Evolutionary conservation across 2,888 invertebrate genomes (phyloP), one percentile per base, ranked within the genome.

Genomic region (Heliconius cydno): DNA sequence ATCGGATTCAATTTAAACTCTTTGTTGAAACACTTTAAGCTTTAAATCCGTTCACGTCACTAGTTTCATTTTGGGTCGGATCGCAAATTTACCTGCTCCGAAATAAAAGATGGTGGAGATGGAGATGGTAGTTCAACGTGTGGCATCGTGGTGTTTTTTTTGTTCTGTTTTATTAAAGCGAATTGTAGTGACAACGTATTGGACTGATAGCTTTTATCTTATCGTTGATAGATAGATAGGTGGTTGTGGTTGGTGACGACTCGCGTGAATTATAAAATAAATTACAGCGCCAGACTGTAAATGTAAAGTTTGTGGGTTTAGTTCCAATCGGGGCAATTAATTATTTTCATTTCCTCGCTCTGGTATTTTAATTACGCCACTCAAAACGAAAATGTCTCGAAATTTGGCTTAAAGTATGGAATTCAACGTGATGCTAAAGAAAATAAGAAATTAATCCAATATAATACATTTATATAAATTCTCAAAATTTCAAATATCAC

Each of bases 21-120:
- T 75, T 65, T 75, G 66, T 75, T 41, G 22, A 65, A 75, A 65
- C 46, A 65, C 30, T 75, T 75, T 66, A 75, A 75, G 75, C 66
- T 66, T 66, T 63, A 75, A 75, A 75, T 75, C 65, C 46, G 41
- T 63, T 28, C 41, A 75, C 46, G 65, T 75, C 75, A 75, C 41
- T 66, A 66, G 75, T 75, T 66, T 66, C 65, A 75, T 66, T 41
- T 75, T 75, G 75, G 75, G 41, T 65, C 66, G 66, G 75, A 63
- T 75, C 75, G 75, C 75, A 75, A 75, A 75, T 75, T 75, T 75
- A 75, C 75, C 75, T 75, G 75, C 75, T 66, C 66, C 65, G 63
- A 75, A 75, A 75, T 75, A 75, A 66, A 75, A 75, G 75, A 75
- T 22, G 73, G 60, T 38, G 22, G 28, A 52, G 52, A 52, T 19